A percentile compares a stretch with the other conserved stretches of the same genome.
Evolutionary conservation across 1,140 invertebrate species (phyloP).

Genomic region (Condylostylus longicornis): DNA sequence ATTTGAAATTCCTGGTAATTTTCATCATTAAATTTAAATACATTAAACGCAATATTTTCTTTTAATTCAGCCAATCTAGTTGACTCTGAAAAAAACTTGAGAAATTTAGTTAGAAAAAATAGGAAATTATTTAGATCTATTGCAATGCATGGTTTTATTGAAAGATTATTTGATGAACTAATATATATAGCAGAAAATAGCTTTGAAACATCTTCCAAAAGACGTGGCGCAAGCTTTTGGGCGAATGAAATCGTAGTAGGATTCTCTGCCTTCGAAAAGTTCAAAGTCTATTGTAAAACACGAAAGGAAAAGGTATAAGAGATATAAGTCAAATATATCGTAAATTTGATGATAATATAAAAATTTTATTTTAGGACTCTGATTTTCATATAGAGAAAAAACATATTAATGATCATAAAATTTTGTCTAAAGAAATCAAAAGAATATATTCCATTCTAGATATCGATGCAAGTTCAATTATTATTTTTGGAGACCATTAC

Average conservation of each 20-base stretch:
- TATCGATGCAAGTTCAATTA: slow-evolving; percentile 14
- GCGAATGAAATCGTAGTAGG: slow-evolving; percentile 17
- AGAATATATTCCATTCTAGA: slow-evolving; percentile 14
- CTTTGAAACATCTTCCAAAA: slow-evolving; percentile 5
- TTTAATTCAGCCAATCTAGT: background rate
- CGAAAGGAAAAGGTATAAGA: slow-evolving; percentile 20
- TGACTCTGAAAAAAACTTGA: slow-evolving; percentile 5
- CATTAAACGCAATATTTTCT: background rate
- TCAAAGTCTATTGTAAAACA: slow-evolving; percentile 24
- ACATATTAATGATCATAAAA: no score
- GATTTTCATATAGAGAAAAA: no score
- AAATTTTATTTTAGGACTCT: background rate
- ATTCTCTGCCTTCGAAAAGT: slow-evolving; percentile 18
- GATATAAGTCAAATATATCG: slow-evolving; percentile 12
- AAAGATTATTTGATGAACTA: slow-evolving; percentile 19
- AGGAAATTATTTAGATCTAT: slow-evolving; percentile 20
- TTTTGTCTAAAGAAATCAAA: background rate
- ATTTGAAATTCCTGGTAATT: background rate
- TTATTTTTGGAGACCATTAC: slow-evolving; percentile 20
- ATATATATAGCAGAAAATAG: slow-evolving; percentile 18
- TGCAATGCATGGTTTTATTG: slow-evolving; percentile 20
- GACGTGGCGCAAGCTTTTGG: slow-evolving; percentile 24
- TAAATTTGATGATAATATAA: slow-evolving; percentile 15
- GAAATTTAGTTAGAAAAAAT: slow-evolving; percentile 14
- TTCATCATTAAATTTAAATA: background rate